A percentile compares a stretch with the other conserved stretches of the same genome.
phyloP scores from a whole-genome alignment of 2,888 invertebrate genomes.

The Agonopterix alstromeriana region DNA sequence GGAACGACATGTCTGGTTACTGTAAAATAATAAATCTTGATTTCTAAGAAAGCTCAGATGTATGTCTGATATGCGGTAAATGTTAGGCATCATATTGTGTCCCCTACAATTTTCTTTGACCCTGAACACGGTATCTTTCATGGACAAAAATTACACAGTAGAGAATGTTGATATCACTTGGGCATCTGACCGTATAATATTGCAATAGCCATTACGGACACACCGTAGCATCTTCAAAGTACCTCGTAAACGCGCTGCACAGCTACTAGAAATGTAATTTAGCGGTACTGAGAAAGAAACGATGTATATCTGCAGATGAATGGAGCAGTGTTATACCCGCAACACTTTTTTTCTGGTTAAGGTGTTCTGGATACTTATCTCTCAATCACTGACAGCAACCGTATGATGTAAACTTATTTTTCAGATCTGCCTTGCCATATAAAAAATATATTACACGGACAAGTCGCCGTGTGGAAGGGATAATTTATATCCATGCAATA shows the following conservation, averaged over 20 bases:
- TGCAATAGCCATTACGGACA: conserved; percentile 70
- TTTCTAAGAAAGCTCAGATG: conserved; percentile 59
- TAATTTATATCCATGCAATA: no score
- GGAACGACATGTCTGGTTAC: conserved; percentile 28
- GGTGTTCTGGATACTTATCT: conserved; percentile 67
- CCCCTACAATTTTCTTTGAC: conserved; percentile 64
- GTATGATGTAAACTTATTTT: conserved; percentile 41
- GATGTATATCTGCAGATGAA: conserved; percentile 66
- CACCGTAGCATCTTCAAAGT: conserved; percentile 69
- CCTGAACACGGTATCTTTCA: conserved; percentile 50
- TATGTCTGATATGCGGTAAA: conserved; percentile 47
- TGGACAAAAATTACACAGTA: conserved; percentile 63
- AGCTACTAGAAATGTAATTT: conserved; percentile 74
- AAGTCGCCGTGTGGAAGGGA: no score
- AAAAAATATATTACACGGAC: no score
- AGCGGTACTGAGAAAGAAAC: conserved; percentile 70
- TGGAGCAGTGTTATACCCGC: conserved; percentile 48
- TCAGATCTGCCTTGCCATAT: conserved; percentile 31
- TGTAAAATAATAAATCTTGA: conserved; percentile 28
- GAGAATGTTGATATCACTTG: conserved; percentile 63
- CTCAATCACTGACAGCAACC: conserved; percentile 43
- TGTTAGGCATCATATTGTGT: conserved; percentile 47
- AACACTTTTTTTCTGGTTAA: conserved; percentile 54
- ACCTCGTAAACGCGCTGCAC: conserved; percentile 69
- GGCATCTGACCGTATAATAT: conserved; percentile 70